These are phyloP conservation scores for Pseudomugil gertrudae DNA, from an alignment of 2,797 vertebrate genomes.

Conservation along the genomic window DNA sequence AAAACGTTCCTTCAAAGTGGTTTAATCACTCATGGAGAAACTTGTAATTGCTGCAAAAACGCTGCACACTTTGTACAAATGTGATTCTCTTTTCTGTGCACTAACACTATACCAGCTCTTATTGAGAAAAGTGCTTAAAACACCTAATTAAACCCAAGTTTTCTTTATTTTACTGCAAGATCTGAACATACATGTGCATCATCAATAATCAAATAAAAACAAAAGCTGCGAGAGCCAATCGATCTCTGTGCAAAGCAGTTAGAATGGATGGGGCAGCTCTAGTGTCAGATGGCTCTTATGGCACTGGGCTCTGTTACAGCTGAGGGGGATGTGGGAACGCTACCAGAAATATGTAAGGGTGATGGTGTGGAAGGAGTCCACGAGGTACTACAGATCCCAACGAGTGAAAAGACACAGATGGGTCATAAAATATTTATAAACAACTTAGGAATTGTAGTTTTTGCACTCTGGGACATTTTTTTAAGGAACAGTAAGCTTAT, in stretches of 20 bases:
- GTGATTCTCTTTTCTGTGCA: conserved; percentile 16
- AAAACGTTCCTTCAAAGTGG: conserved; percentile 34
- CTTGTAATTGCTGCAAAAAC: conserved; percentile 34
- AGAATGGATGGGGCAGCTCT: background rate
- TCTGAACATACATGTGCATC: conserved; percentile 32
- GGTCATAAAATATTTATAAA: conserved; percentile 7
- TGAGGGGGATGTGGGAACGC: conserved; percentile 22
- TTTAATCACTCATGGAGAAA: conserved; percentile 19
- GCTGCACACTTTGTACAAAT: conserved; percentile 25
- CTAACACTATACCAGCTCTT: conserved; percentile 28
- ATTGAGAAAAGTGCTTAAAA: conserved; percentile 45
- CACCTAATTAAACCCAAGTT: conserved; percentile 49
- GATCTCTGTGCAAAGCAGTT: conserved; percentile 20
- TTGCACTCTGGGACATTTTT: background rate
- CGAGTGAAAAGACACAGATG: conserved; percentile 2
- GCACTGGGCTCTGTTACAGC: conserved; percentile 41
- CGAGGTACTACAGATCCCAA: background rate
- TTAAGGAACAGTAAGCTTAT: background rate
- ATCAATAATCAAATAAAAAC: conserved; percentile 35
- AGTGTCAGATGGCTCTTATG: conserved; percentile 49
- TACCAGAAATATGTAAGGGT: conserved; percentile 31
- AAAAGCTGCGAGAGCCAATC: conserved; percentile 43
- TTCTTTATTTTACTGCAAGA: conserved; percentile 37
- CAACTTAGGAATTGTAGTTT: background rate
- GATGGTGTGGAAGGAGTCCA: conserved; percentile 5